These are phyloP conservation scores for Hydra vulgaris DNA, from an alignment of 30 jellyfish, hydroid and myxozoan genomes.

Conservation along the genomic window DNA sequence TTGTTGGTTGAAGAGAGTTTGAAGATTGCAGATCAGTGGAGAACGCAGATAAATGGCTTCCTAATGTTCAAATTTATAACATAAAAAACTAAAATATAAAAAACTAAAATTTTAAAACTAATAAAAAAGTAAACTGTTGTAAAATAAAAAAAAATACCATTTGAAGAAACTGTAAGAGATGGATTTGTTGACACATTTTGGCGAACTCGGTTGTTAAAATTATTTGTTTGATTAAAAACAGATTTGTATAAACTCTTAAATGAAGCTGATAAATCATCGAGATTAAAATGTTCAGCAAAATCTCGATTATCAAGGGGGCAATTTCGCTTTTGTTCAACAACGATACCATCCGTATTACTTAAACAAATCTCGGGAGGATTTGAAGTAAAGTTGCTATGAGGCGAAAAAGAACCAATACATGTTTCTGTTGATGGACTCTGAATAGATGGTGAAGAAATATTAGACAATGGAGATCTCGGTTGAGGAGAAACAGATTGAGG, in stretches of 20 bases:
- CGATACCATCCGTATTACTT: conserved; percentile 8
- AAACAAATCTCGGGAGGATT: conserved; percentile 5
- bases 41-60: not conserved
- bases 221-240: conserved; percentile 45
- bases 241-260: conserved; percentile 75
- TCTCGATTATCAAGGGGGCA: conserved; percentile 37
- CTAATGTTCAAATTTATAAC: not conserved
- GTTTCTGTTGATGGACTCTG: not conserved
- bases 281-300: conserved; percentile 58
- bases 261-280: conserved; percentile 89
- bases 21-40: conserved; percentile 13
- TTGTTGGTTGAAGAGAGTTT: conserved; percentile 4
- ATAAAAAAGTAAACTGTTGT: no score
- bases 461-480: conserved; percentile 68
- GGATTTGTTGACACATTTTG: not conserved
- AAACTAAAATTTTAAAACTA: no score
- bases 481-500: conserved; percentile 60
- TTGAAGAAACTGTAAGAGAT: not conserved
- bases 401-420: not conserved
- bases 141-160: not conserved
- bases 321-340: conserved; percentile 1
- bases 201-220: not conserved
- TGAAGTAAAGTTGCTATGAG: not conserved
- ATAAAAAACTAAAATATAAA: no score
- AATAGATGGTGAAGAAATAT: conserved; percentile 28